A percentile compares a stretch with the other conserved stretches of the same genome.
phyloP scores from a whole-genome alignment of 1,140 invertebrate genomes.

The Aphelenchoides besseyi region DNA sequence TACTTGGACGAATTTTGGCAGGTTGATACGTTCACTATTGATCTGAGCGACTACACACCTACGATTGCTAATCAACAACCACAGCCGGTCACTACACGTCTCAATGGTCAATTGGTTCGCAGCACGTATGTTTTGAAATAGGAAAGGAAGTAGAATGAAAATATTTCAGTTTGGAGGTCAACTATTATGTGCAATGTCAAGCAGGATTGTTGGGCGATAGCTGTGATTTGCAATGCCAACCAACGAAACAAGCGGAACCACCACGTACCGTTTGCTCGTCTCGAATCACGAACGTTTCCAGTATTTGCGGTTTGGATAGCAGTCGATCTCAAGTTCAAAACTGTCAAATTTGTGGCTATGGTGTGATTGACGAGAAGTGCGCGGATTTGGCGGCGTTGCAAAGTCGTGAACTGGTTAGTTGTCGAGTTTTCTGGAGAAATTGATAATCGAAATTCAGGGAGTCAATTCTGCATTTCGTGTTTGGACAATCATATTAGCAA shows the following conservation, averaged over 20 bases:
- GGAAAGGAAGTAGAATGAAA: neutral
- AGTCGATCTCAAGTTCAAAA: constrained; percentile 24
- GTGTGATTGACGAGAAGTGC: constrained; percentile 31
- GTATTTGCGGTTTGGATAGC: constrained; percentile 26
- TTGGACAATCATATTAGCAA: constrained; percentile 29
- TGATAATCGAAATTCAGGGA: neutral
- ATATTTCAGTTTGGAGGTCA: constrained; percentile 25
- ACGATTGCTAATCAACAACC: constrained; percentile 21
- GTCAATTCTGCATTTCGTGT: constrained; percentile 16
- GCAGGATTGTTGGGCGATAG: constrained; percentile 16
- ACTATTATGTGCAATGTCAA: constrained; percentile 34
- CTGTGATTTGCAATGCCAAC: constrained; percentile 29
- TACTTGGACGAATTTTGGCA: constrained; percentile 29
- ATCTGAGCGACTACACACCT: constrained; percentile 22
- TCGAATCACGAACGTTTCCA: constrained; percentile 11
- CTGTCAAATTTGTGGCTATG: constrained; percentile 27
- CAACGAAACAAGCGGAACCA: neutral
- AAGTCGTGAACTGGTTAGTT: constrained; percentile 15
- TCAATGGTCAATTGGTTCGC: neutral
- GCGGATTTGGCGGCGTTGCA: constrained; percentile 13
- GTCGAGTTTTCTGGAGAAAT: neutral
- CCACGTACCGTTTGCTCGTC: constrained; percentile 8
- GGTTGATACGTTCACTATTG: constrained; percentile 34
- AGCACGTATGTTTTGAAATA: constrained; percentile 12
- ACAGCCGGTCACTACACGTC: constrained; percentile 7